These are phyloP conservation scores for Drosophila macrospina DNA, from an alignment of 2,888 invertebrate species.

Conservation along the genomic window DNA sequence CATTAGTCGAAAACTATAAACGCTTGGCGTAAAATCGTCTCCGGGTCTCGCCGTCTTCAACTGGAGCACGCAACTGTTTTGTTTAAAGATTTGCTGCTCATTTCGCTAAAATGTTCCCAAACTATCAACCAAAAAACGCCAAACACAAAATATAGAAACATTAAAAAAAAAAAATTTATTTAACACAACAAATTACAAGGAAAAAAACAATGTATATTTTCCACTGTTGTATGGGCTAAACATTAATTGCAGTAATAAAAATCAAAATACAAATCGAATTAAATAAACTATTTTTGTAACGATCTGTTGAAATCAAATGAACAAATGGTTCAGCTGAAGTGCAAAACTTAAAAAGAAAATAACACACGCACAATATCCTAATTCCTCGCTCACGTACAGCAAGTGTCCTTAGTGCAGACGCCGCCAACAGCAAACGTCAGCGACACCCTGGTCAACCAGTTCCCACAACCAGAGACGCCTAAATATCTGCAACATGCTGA, in stretches of 20 bases:
- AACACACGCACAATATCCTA: constrained; percentile 4
- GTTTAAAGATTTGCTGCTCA: constrained; percentile 23
- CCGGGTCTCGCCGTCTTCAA: constrained; percentile 68
- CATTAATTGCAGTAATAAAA: no score
- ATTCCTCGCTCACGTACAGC: no score
- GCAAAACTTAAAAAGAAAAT: constrained; percentile 18
- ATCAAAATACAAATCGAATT: no score
- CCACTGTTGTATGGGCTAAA: no score
- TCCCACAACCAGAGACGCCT: background rate
- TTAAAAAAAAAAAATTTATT: no score
- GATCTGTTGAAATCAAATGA: no score
- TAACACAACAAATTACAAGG: no score
- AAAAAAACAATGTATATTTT: no score
- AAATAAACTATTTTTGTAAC: no score
- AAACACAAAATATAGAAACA: background rate
- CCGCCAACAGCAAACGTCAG: background rate
- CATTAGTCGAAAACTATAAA: constrained; percentile 86
- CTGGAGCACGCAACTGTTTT: constrained; percentile 64
- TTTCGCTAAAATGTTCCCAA: no score
- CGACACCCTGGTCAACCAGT: background rate
- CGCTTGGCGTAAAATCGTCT: constrained; percentile 84
- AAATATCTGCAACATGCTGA: constrained; percentile 49
- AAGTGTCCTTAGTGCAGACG: no score
- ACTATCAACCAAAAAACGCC: no score
- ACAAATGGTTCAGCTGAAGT: constrained; percentile 66